Conservation (phyloP, 2,888 invertebrate genomes). For the Deroplatys truncata region DNA sequence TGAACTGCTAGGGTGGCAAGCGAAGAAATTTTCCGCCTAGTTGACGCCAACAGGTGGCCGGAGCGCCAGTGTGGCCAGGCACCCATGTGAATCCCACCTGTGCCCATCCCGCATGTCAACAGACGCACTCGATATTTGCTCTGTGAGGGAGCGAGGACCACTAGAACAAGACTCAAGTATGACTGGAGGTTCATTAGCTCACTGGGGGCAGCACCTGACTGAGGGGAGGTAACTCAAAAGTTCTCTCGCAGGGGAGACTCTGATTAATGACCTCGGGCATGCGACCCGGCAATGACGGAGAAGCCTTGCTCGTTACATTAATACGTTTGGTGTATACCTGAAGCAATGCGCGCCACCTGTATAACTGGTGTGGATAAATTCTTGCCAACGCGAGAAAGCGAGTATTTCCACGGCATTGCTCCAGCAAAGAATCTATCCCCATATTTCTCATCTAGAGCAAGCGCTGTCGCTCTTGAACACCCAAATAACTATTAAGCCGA, state of each 20-base stretch:
- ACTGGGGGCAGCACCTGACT: neutral
- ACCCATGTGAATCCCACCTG: neutral
- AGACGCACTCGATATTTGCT: neutral
- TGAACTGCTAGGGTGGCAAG: neutral
- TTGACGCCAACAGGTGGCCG: neutral
- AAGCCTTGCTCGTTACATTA: neutral
- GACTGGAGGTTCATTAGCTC: conserved; percentile 1
- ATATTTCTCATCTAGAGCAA: no score
- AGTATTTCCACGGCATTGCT: no score
- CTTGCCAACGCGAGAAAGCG: neutral
- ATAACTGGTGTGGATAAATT: neutral
- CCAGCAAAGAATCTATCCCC: no score
- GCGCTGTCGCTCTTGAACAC: no score
- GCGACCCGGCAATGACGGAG: neutral
- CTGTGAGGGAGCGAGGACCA: neutral
- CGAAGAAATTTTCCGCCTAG: neutral
- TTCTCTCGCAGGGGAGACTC: neutral
- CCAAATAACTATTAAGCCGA: no score
- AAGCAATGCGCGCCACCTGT: neutral
- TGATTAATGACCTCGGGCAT: neutral
- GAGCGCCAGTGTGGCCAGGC: neutral
- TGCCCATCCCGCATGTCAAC: neutral
- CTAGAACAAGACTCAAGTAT: neutral
- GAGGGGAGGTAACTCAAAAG: neutral
- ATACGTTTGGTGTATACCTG: neutral